Evolutionary conservation across 2,113 vertebrate species (phyloP), one percentile per base, ranked within the genome.

Genomic region (Tamias sibiricus): DNA sequence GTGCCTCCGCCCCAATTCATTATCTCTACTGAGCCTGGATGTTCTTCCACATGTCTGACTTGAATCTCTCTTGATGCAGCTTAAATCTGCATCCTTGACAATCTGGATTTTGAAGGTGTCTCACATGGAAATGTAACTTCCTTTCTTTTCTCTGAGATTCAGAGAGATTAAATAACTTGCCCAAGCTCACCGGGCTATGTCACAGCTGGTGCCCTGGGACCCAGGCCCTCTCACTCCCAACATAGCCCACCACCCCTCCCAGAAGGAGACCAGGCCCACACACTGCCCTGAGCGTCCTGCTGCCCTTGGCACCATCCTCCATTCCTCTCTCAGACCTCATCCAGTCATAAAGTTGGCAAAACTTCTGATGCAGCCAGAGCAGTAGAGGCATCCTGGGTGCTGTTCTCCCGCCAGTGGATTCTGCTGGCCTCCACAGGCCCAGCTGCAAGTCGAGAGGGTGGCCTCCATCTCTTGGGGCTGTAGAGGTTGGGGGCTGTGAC

Each of bases 101-200:
- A 28, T 49, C 24, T 35, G 13, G 54, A n/a, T 4, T 35, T 57
- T 64, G 44, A 42, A 66, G 40, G n/a, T 32, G 13, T 52, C 80
- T 91, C 35, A 22, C 12, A 13, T 35, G 59, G 28, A 81, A 12
- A 82, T 2, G 2, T 6, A 35, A 42, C 49, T 49, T 42, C 49
- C n/a, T 44, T 86, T 24, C 72, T 90, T 75, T 49, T 64, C 47
- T 75, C 90, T 95, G 89, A 80, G 72, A 72, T 22, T 57, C 57
- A 32, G 40, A 68, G 24, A 24, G 20, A 26, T 59, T 12, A 26
- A 75, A 47, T 44, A 14, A 14, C 66, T 66, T 12, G 35, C 17
- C 26, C 35, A 54, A 49, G 30, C 26, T 85, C 85, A 49, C 37
- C 16, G 49, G 76, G 8, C 28, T 37, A n/a, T 42, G 86, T 42